Conservation (phyloP, 2,797 vertebrate species). For the Uromys caudimaculatus region DNA sequence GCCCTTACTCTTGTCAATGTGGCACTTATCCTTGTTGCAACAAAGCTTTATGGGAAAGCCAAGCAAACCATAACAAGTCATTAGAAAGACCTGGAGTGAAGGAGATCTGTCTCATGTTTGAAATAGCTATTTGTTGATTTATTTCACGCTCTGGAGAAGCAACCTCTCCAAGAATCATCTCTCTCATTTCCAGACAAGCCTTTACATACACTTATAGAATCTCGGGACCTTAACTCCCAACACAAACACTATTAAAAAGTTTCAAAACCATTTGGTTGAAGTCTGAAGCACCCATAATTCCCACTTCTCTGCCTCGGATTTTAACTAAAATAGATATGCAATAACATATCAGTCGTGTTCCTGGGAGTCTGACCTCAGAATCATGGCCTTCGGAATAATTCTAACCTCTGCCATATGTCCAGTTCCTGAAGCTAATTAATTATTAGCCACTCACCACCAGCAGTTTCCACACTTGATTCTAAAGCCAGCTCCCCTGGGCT, state of each 20-base stretch:
- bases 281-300: conserved; percentile 60
- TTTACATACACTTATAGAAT: conserved; percentile 68
- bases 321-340: conserved; percentile 76
- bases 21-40: conserved; percentile 33
- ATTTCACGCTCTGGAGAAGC: conserved; percentile 70
- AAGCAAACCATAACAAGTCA: conserved; percentile 67
- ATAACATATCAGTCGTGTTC: conserved; percentile 79
- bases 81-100: conserved; percentile 56
- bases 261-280: conserved; percentile 79
- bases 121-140: conserved; percentile 77
- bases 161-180: conserved; percentile 69
- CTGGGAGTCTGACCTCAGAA: conserved; percentile 75
- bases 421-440: conserved; percentile 73
- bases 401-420: conserved; percentile 81
- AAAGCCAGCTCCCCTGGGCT: conserved; percentile 21
- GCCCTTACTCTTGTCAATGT: neutral
- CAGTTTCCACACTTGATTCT: conserved; percentile 48
- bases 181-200: conserved; percentile 71
- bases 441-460: conserved; percentile 57
- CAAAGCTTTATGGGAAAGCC: conserved; percentile 57
- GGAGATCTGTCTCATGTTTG: conserved; percentile 63
- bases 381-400: conserved; percentile 73
- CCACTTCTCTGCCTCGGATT: conserved; percentile 66
- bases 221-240: conserved; percentile 63
- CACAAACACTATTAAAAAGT: conserved; percentile 79